A percentile compares a stretch with the other conserved stretches of the same genome.
These are phyloP conservation scores for Pipra filicauda DNA, from an alignment of 2,113 vertebrate genomes.

Conservation along the genomic window DNA sequence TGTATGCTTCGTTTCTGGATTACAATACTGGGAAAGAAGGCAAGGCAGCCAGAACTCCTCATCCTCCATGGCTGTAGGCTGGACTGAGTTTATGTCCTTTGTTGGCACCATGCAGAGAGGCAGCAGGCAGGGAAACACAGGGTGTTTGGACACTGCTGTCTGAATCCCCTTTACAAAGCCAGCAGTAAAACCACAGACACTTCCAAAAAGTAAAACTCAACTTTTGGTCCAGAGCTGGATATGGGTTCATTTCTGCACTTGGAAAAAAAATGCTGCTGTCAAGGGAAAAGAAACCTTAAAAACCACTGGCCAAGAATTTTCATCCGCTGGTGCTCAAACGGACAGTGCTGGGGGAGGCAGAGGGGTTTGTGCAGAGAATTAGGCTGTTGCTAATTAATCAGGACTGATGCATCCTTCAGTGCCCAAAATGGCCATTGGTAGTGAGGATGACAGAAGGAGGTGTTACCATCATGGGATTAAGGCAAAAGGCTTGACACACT, in stretches of 20 bases:
- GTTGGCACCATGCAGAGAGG: neutral
- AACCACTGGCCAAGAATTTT: neutral
- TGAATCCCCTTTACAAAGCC: neutral
- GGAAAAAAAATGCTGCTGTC: neutral
- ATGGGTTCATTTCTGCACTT: neutral
- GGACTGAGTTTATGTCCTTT: neutral
- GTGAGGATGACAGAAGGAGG: neutral
- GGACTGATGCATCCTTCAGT: neutral
- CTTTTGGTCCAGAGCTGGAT: neutral
- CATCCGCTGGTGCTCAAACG: neutral
- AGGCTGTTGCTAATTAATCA: neutral
- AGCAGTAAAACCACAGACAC: neutral
- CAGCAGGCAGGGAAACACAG: neutral
- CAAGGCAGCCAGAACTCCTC: neutral
- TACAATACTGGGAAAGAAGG: neutral
- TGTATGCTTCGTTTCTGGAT: neutral
- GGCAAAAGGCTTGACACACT: neutral
- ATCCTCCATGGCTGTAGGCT: neutral
- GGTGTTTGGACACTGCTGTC: neutral
- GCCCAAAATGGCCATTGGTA: neutral
- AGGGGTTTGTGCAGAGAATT: neutral
- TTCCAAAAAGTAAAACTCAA: neutral
- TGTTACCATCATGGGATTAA: neutral
- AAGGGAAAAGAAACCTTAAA: neutral
- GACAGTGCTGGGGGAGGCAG: neutral